Evolutionary conservation across 1,140 invertebrate genomes (phyloP), one percentile per base, ranked within the genome.

Genomic region (Apolygus lucorum): DNA sequence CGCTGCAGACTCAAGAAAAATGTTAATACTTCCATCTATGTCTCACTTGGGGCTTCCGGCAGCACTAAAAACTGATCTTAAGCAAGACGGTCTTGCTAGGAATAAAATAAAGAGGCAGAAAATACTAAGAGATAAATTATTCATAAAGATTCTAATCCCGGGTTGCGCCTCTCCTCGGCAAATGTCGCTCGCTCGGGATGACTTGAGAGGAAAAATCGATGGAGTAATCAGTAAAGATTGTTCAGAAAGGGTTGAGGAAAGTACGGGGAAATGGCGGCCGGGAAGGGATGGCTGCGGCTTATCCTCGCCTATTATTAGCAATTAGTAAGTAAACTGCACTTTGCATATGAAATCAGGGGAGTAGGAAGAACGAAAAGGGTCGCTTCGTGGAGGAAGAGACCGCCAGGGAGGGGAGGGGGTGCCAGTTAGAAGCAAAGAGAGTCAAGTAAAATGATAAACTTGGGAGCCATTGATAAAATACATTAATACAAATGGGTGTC

Each of bases 391-490:
- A 26, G 63, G 27, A 69, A 52, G 62, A 25, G 66, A 2, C 22
- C 17, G 24, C 54, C 29, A n/a, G 42, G 26, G 62, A 11, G 17
- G 28, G 27, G 24, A 42, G 17, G 24, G 64, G 64, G 13, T 66
- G 27, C 64, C 64, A 66, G 28, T 66, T 66, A 29, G 64, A 66
- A 21, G 28, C 67, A 63, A 63, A 68, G 67, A 62, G 68, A 59
- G 27, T 34, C 62, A 59, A 69, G 68, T 72, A 72, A 74, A 75
- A 75, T 74, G 75, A 75, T 74, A 74, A 74, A 74, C 75, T 72
- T 71, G 75, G 75, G 75, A 76, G 70, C 75, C 75, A 75, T 76
- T 76, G 75, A 76, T 76, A 76, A 74, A 73, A 73, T 74, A 75
- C 75, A 76, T 76, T 76, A 76, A 76, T 76, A 76, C 74, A 76